Evolutionary conservation across 2,113 vertebrate genomes (phyloP).

Genomic region (Tricholaema leucomelas): DNA sequence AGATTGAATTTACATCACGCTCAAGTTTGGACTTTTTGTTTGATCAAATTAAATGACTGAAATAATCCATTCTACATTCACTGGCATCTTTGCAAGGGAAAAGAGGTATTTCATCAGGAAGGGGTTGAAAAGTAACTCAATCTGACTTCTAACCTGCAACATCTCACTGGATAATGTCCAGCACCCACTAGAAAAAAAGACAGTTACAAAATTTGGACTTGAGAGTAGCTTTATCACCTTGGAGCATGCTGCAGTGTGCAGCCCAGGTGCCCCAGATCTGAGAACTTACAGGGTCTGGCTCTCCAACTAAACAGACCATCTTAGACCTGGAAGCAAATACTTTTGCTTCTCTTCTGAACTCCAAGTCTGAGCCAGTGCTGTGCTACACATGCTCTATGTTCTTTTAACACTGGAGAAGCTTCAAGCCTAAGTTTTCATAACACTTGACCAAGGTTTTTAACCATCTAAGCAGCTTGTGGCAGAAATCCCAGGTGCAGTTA

Average conservation of each 20-base stretch:
- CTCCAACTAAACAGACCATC: neutral
- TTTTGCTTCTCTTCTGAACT: neutral
- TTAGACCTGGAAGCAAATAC: neutral
- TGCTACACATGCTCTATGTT: neutral
- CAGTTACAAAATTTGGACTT: neutral
- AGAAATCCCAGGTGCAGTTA: accelerated
- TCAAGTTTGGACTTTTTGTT: neutral
- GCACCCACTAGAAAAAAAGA: neutral
- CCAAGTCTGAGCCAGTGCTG: neutral
- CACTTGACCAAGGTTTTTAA: neutral
- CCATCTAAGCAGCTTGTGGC: neutral
- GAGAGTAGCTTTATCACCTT: no score
- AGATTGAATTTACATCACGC: conserved; percentile 67
- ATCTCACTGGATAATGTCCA: neutral
- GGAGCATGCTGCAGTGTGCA: neutral
- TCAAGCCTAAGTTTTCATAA: neutral
- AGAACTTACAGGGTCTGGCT: neutral
- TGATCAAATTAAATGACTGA: neutral
- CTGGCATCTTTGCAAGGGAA: neutral
- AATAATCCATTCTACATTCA: neutral
- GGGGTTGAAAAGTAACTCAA: neutral
- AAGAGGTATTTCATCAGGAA: neutral
- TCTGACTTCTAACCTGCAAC: neutral
- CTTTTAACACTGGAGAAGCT: neutral
- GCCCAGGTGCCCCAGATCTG: neutral